Percentiles rank a stretch among this genome's conserved stretches.
phyloP scores from a whole-genome alignment of 2,113 vertebrate species.

The Rhadina sibilatrix region DNA sequence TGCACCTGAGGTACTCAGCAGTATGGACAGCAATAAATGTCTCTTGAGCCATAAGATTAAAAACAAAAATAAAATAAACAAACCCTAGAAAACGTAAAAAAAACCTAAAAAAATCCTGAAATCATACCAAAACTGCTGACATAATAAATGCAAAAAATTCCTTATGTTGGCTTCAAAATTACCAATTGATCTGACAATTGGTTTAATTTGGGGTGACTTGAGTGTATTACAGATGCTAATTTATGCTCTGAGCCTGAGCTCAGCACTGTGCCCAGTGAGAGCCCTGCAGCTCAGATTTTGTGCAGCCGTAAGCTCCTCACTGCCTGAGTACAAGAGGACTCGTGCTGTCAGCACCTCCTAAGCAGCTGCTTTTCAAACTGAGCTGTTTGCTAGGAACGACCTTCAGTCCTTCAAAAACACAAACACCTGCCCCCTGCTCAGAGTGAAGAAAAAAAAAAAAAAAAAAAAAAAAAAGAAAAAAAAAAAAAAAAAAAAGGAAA shows the following conservation, averaged over 20 bases:
- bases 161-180: background rate
- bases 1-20: background rate
- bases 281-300: background rate
- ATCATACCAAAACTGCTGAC: background rate
- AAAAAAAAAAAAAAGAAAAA: background rate
- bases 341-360: background rate
- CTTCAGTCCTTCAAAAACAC: background rate
- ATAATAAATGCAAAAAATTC: background rate
- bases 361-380: background rate
- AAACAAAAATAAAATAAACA: background rate
- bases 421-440: background rate
- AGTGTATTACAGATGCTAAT: background rate
- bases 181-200: background rate
- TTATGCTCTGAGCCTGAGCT: background rate
- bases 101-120: background rate
- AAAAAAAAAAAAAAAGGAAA: fast-evolving
- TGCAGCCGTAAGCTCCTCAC: background rate
- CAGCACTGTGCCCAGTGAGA: background rate
- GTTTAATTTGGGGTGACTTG: background rate
- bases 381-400: background rate
- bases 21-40: background rate
- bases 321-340: background rate
- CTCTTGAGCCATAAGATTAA: background rate
- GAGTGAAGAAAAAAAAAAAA: fast-evolving
- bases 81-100: too few species aligned